Evolutionary conservation across 2,888 invertebrate species (phyloP), one percentile per base, ranked within the genome.

Genomic region (Eurois occulta): DNA sequence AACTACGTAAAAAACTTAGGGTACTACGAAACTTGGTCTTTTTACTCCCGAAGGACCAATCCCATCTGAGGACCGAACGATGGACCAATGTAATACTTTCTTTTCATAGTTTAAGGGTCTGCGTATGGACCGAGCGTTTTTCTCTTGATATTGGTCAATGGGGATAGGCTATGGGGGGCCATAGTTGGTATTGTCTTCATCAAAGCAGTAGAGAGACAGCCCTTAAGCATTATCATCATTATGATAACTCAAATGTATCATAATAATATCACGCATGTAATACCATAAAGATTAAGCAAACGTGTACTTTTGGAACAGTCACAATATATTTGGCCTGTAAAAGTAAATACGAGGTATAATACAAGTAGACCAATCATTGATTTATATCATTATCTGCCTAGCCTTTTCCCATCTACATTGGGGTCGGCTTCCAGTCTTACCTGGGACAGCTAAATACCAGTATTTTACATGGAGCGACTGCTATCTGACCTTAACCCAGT

Each of bases 1-100:
- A 84, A 69, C 43, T 65, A 48, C 52, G 69, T 74, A 75, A 78
- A 84, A 78, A 73, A 85, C 68, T 80, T 82, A 77, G 75, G 67
- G 73, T 70, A 76, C 67, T 74, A 78, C 85, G 83, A 87, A 90
- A 86, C 76, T 89, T 88, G 62, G 71, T 75, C 82, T 77, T 76
- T 75, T 74, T 16, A 67, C 73, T 80, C 88, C 75, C 72, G 2
- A 81, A 83, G 86, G 87, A 82, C 77, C 85, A 81, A 90, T 81
- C 55, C 48, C 21, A 85, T 85, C 66, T 77, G 69, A 84, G 78
- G 66, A 84, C 86, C 84, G 83, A 87, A 80, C 81, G 78, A 71
- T 70, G 74, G 62, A 48, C 75, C 65, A 58, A 72, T 78, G 58
- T 67, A 28, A 70, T 77, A 85, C 66, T 67, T 67, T 72, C 18